Percentiles rank a stretch among this genome's conserved stretches.
phyloP scores from a whole-genome alignment of 2,797 vertebrate species.

The Synaphobranchus kaupii region DNA sequence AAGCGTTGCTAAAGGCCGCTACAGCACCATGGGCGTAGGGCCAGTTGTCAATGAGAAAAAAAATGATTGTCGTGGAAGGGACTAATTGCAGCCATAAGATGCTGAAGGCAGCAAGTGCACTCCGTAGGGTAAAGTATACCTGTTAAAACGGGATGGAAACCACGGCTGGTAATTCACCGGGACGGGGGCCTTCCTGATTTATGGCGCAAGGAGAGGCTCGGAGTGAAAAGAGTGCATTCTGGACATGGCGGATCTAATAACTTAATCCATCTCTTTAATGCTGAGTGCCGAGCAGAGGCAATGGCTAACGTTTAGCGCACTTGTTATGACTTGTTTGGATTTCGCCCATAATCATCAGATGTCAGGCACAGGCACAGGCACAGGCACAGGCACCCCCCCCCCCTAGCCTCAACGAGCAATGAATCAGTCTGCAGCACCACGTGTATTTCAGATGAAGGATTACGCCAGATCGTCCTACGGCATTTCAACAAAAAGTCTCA shows the following conservation, averaged over 20 bases:
- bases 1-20: slow-evolving; percentile 50
- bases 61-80: slow-evolving; percentile 23
- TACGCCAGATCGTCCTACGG: not conserved
- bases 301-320: not conserved
- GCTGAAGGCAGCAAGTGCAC: slow-evolving; percentile 5
- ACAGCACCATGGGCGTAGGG: slow-evolving; percentile 22
- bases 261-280: not conserved
- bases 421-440: not conserved
- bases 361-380: not conserved
- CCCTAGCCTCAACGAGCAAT: not conserved
- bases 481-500: not conserved
- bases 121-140: not conserved
- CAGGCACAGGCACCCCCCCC: not conserved
- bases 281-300: not conserved
- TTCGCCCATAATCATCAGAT: not conserved
- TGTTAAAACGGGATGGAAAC: not conserved
- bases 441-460: not conserved
- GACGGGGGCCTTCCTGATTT: not conserved
- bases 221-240: not conserved
- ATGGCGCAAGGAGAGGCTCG: not conserved
- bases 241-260: not conserved
- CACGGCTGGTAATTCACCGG: not conserved
- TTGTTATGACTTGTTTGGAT: slow-evolving; percentile 18
- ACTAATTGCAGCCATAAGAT: slow-evolving; percentile 20
- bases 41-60: slow-evolving; percentile 25